Evolutionary conservation across 2,113 vertebrate genomes (phyloP).

Genomic region (Miniopterus natalensis): DNA sequence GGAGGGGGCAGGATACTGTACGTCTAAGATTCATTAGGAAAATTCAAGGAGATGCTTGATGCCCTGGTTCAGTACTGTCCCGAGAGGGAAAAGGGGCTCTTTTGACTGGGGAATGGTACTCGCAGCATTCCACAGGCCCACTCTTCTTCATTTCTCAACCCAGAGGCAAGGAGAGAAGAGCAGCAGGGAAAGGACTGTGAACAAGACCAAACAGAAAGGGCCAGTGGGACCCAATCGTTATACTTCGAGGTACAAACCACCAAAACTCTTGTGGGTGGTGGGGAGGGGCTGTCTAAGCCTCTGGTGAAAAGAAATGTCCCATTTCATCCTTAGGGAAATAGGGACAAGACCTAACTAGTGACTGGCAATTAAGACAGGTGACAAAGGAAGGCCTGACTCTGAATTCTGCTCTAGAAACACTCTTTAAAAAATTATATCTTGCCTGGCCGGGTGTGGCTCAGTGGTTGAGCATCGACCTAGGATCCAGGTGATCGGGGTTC

Average conservation of each 20-base stretch:
- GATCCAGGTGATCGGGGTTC: no score
- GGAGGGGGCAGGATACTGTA: no score
- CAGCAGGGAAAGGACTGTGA: not conserved
- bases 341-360: not conserved
- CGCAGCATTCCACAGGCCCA: not conserved
- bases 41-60: constrained; percentile 10
- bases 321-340: constrained; percentile 11
- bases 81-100: constrained; percentile 18
- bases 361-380: not conserved
- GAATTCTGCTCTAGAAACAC: constrained; percentile 5
- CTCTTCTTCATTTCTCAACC: not conserved
- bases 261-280: not conserved
- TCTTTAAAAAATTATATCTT: no score
- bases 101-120: not conserved
- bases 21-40: not conserved
- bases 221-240: not conserved
- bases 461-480: no score
- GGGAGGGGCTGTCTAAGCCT: not conserved
- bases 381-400: constrained; percentile 22
- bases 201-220: not conserved
- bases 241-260: not conserved
- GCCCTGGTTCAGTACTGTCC: not conserved
- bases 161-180: not conserved
- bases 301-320: not conserved
- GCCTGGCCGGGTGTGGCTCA: no score